Base-by-base conservation (phyloP, 2,888 invertebrate genomes). In the Osmoderma eremita region DNA sequence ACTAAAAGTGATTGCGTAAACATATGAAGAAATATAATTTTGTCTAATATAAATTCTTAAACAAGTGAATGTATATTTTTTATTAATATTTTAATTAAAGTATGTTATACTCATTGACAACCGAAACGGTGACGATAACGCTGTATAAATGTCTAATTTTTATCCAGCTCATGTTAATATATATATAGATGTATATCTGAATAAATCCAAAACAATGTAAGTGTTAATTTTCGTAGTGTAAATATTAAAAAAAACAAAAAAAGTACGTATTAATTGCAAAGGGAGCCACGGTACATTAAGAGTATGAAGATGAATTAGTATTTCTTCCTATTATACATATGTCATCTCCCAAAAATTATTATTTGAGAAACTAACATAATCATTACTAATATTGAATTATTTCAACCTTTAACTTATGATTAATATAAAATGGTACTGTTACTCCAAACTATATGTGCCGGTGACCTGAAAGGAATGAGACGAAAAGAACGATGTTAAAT, bases 241-340 rank as follows among this genome's bases (percentile, higher is more conserved):
- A 69, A 72, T 72, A 72, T 68, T 70, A 62, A 67, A 62, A 71
- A 68, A 70, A n/a, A n/a, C n/a, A n/a, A n/a, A 65, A 71, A 65
- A 22, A 65, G 63, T 36, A 67, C 63, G 51, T 65, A 67, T 65
- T 49, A 67, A 68, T 5, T 30, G 30, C 30, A 30, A 30, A 30
- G 30, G 10, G 30, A 30, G 6, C 30, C 30, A 30, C 30, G 30
- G 1, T 30, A 30, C 30, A 10, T 30, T 30, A 30, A n/a, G 30
- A 30, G 30, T 4, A 30, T 75, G 73, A 71, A 72, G 75, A 76
- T 77, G 75, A 74, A 76, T 67, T 74, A 77, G 77, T 79, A 79
- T 75, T 78, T 78, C 78, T 76, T 75, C 73, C 70, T 74, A 73
- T 69, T 75, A 73, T 76, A 76, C 75, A 73, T 74, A 73, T 69